phyloP scores from a whole-genome alignment of 2,797 vertebrate genomes.

The Jordanella pulchra region DNA sequence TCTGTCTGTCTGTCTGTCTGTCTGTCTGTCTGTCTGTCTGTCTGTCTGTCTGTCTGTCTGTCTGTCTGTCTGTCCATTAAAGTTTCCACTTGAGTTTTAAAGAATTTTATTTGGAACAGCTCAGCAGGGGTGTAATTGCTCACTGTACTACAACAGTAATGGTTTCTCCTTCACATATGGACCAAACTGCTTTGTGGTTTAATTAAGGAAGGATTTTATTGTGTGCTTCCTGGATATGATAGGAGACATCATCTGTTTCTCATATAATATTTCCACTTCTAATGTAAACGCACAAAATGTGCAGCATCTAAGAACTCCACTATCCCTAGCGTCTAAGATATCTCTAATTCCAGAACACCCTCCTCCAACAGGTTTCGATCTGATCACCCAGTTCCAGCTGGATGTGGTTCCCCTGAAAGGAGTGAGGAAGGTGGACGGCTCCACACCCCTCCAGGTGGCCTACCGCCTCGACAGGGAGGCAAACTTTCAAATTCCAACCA shows the following conservation, averaged over 20 bases:
- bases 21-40: too few species aligned
- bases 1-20: too few species aligned
- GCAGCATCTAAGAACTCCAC: not conserved
- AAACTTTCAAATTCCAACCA: slow-evolving; percentile 86
- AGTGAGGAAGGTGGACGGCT: slow-evolving; percentile 84
- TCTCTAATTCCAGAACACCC: not conserved
- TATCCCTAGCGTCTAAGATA: not conserved
- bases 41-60: too few species aligned
- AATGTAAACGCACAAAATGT: not conserved
- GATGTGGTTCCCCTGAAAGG: slow-evolving; percentile 81
- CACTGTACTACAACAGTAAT: slow-evolving; percentile 26
- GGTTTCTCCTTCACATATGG: slow-evolving; percentile 24
- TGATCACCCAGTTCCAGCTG: slow-evolving; percentile 86
- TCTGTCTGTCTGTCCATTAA: slow-evolving; percentile 51
- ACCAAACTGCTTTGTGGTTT: not conserved
- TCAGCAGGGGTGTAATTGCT: slow-evolving; percentile 77
- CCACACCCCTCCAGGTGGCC: slow-evolving; percentile 82
- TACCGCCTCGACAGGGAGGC: slow-evolving; percentile 85
- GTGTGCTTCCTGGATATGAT: not conserved
- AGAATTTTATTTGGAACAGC: slow-evolving; percentile 53
- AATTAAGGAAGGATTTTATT: not conserved
- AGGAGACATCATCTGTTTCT: not conserved
- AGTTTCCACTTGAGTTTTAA: slow-evolving; percentile 63
- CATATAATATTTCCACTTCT: not conserved
- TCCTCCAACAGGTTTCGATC: slow-evolving; percentile 77